Percentiles rank a stretch among this genome's conserved stretches.
phyloP scores from a whole-genome alignment of 2,113 vertebrate species.

The Ploceus nigricollis region DNA sequence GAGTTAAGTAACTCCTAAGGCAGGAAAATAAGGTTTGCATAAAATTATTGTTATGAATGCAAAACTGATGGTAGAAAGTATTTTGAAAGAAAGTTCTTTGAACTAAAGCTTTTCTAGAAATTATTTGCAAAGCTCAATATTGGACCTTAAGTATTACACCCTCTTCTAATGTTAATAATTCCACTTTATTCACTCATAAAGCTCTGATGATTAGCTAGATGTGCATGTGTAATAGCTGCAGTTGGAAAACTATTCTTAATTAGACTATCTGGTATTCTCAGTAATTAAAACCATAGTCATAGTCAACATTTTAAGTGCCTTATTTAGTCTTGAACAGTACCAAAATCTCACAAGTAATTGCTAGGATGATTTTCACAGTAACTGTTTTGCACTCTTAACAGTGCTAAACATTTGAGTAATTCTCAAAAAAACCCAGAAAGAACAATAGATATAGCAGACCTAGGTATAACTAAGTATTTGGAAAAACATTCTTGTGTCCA shows the following conservation, averaged over 20 bases:
- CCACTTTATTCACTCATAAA: not conserved
- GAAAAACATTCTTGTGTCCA: not conserved
- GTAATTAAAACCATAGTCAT: not conserved
- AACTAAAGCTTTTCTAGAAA: not conserved
- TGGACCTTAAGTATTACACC: not conserved
- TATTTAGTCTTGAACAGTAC: not conserved
- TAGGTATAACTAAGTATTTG: not conserved
- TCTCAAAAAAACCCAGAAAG: not conserved
- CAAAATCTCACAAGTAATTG: not conserved
- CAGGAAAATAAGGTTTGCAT: conserved; percentile 64
- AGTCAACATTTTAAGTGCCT: not conserved
- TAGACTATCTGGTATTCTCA: not conserved
- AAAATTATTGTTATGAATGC: conserved; percentile 46
- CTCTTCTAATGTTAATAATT: not conserved
- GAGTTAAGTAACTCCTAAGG: conserved; percentile 59
- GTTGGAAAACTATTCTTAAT: not conserved
- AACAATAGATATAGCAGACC: not conserved
- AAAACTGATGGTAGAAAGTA: conserved; percentile 42
- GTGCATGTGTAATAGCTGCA: not conserved
- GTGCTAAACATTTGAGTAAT: not conserved
- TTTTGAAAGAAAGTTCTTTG: conserved; percentile 29
- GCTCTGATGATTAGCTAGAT: not conserved
- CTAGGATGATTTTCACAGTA: not conserved
- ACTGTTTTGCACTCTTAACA: not conserved
- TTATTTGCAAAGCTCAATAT: conserved; percentile 31